Evolutionary conservation across 2,797 vertebrate genomes (phyloP).

Genomic region (Pygocentrus nattereri): DNA sequence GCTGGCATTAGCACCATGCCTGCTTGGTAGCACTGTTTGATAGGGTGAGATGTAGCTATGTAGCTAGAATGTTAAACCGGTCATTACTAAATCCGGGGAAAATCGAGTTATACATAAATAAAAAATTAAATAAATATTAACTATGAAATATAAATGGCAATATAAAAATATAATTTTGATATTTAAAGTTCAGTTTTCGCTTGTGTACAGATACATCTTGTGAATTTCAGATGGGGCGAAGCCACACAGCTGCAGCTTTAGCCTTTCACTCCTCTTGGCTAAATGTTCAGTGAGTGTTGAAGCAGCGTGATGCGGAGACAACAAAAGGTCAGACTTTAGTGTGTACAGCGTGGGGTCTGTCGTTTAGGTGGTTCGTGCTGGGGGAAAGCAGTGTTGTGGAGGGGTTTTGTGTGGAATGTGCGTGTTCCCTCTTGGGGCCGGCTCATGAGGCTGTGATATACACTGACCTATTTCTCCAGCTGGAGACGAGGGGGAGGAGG

Average conservation of each 20-base stretch:
- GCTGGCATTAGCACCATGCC: too few relatives aligned
- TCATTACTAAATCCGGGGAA: too few relatives aligned
- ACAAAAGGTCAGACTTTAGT: conserved; percentile 37
- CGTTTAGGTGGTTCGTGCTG: conserved; percentile 22
- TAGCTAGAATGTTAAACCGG: too few relatives aligned
- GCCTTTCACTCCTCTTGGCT: background rate
- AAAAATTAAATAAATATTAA: too few relatives aligned
- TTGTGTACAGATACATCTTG: too few relatives aligned
- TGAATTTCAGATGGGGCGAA: background rate
- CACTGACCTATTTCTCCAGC: conserved; percentile 48
- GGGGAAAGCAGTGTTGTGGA: conserved; percentile 13
- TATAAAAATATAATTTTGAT: too few relatives aligned
- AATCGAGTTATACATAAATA: too few relatives aligned
- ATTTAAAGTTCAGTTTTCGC: too few relatives aligned
- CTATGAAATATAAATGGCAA: too few relatives aligned
- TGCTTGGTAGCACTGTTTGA: too few relatives aligned
- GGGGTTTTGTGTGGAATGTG: conserved; percentile 11
- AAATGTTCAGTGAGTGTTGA: background rate
- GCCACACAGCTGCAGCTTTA: background rate
- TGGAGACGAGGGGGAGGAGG: conserved; percentile 7
- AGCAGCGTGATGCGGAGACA: background rate
- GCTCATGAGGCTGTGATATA: conserved; percentile 28
- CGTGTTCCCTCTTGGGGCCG: conserved; percentile 34
- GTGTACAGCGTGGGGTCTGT: conserved; percentile 13
- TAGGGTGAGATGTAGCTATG: too few relatives aligned